Evolutionary conservation across 1,140 invertebrate genomes (phyloP).

Genomic region (Asobara japonica): DNA sequence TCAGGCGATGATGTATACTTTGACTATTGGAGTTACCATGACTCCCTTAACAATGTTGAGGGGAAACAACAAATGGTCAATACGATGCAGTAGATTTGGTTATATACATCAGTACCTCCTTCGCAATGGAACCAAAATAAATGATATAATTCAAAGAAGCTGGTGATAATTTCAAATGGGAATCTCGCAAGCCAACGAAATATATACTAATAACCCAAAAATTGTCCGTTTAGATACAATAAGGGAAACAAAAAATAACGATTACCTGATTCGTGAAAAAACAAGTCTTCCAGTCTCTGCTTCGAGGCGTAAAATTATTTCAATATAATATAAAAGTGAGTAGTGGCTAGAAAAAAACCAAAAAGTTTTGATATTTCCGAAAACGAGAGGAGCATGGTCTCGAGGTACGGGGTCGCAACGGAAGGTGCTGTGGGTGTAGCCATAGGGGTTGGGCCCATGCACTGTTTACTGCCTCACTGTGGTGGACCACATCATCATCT

Average conservation of each 20-base stretch:
- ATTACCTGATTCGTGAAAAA: not conserved
- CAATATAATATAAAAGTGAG: not conserved
- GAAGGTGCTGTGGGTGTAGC: constrained; percentile 59
- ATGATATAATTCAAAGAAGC: not conserved
- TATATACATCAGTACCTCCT: not conserved
- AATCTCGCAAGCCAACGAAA: not conserved
- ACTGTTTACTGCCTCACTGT: constrained; percentile 58
- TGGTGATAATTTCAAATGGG: not conserved
- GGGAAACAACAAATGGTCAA: not conserved
- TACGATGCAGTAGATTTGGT: not conserved
- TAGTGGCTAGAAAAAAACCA: not conserved
- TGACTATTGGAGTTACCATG: not conserved
- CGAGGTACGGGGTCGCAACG: constrained; percentile 59
- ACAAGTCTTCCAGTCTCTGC: not conserved
- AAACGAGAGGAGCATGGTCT: constrained; percentile 51
- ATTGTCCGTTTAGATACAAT: too few relatives aligned
- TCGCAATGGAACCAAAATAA: not conserved
- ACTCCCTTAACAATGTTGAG: not conserved
- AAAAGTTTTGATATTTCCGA: not conserved
- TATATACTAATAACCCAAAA: too few relatives aligned
- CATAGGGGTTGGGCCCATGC: constrained; percentile 56
- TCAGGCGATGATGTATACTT: not conserved
- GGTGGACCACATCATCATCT: constrained; percentile 50
- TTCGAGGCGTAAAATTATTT: not conserved
- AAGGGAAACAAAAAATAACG: not conserved